Percentiles rank a stretch among this genome's conserved stretches.
phyloP scores from a whole-genome alignment of 1,140 invertebrate genomes.

The Acyrthosiphon pisum region DNA sequence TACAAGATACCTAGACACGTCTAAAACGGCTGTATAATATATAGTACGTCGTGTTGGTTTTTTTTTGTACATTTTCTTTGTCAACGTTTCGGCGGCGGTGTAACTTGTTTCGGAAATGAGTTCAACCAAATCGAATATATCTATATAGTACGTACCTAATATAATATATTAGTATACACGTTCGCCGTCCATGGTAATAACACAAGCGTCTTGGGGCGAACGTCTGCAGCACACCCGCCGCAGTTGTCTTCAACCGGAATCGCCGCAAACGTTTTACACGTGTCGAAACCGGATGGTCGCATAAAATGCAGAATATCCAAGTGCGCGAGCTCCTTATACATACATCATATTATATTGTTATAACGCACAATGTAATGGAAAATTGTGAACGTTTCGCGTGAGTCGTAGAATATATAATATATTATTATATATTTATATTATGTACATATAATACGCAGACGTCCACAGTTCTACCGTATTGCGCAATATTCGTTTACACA shows the following conservation, averaged over 20 bases:
- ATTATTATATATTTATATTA: not conserved
- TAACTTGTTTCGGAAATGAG: constrained; percentile 27
- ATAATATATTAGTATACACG: not conserved
- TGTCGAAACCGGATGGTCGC: not conserved
- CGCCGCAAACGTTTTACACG: not conserved
- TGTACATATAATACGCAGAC: not conserved
- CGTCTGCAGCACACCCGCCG: not conserved
- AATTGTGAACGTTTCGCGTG: not conserved
- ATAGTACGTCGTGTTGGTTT: not conserved
- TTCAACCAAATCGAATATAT: not conserved
- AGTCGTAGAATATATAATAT: not conserved
- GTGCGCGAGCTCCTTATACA: not conserved
- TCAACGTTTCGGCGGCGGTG: not conserved
- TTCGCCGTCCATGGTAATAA: not conserved
- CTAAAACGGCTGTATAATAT: not conserved
- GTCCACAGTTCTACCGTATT: not conserved
- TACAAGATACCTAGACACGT: not conserved
- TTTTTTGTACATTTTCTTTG: not conserved
- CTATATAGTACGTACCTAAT: not conserved
- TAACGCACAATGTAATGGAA: not conserved
- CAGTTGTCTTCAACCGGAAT: not conserved
- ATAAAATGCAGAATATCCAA: not conserved
- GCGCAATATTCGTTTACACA: not conserved
- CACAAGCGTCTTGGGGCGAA: not conserved
- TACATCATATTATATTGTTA: not conserved